Evolutionary conservation across 30 jellyfish, hydroid and myxozoan species (phyloP).

Genomic region (Hydra vulgaris): DNA sequence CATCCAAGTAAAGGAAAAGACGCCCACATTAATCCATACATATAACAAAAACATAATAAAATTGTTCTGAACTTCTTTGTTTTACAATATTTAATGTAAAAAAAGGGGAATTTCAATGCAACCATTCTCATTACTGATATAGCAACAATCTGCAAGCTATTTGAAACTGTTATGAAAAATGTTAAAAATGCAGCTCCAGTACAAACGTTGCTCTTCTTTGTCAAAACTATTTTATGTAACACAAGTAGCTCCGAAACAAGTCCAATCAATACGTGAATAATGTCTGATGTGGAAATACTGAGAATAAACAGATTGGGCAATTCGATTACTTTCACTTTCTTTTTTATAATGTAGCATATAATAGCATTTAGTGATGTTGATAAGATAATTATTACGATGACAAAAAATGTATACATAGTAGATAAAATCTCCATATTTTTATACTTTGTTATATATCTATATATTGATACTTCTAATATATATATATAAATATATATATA

Average conservation of each 20-base stretch:
- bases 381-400: background rate
- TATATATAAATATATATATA: no score
- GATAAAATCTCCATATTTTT: no score
- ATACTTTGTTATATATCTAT: no score
- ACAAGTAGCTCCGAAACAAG: background rate
- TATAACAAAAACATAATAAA: background rate
- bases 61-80: background rate
- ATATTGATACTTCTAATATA: no score
- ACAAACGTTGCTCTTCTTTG: background rate
- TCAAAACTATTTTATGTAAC: background rate
- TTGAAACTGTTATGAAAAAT: background rate
- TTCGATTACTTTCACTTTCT: background rate
- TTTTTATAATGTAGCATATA: background rate
- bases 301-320: background rate
- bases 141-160: background rate
- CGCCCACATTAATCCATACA: constrained; percentile 2
- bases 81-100: background rate
- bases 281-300: background rate
- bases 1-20: background rate
- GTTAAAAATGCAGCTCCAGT: background rate
- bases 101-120: background rate
- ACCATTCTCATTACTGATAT: background rate
- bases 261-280: background rate
- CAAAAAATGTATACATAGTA: no score
- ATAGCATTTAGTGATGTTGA: background rate